Base-by-base conservation (phyloP, 2,888 invertebrate species). In the Ptychoptera contaminata region DNA sequence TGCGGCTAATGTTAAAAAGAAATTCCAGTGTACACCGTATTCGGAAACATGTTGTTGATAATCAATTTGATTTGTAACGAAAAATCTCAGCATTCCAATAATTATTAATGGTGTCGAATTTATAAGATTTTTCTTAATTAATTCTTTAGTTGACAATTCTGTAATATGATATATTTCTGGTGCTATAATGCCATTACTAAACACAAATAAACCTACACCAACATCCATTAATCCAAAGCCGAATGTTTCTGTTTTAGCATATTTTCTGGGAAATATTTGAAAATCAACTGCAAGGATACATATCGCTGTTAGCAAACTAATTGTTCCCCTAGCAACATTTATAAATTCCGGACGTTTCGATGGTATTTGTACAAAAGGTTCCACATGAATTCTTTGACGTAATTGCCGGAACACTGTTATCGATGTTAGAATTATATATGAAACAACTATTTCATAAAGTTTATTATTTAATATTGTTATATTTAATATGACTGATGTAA, bases 1-100 rank as follows among this genome's bases (percentile, higher is more conserved):
- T 36, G 80, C 65, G 2, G 87, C 91, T 46, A 99, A 67, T 0
- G 94, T 96, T 52, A 93, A 80, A 63, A 97, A 98, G 61, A 99
- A 99, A 65, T 99, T 98, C 88, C 96, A 93, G 62, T 98, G 96
- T 0, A 82, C 73, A 0, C 98, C 98, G 69, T 99, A 98, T 62
- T 98, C 98, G 0, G 83, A 77, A 0, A 85, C 76, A 61, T 91
- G 86, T 55, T 85, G 82, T 46, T 87, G 84, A 62, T 98, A 97
- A 51, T 83, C 76, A 2, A 82, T 65, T 37, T 75, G 60, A 54
- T 74, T 69, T 2, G 68, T 74, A 1, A 81, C 60, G 12, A 79
- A 43, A 51, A 73, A 77, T 48, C 87, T 71, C 0, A 67, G 67
- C 2, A 76, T 48, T 1, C 86, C 87, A 37, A 87, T 61, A 1